phyloP scores from a whole-genome alignment of 2,113 vertebrate species.

The Leiothrix lutea region DNA sequence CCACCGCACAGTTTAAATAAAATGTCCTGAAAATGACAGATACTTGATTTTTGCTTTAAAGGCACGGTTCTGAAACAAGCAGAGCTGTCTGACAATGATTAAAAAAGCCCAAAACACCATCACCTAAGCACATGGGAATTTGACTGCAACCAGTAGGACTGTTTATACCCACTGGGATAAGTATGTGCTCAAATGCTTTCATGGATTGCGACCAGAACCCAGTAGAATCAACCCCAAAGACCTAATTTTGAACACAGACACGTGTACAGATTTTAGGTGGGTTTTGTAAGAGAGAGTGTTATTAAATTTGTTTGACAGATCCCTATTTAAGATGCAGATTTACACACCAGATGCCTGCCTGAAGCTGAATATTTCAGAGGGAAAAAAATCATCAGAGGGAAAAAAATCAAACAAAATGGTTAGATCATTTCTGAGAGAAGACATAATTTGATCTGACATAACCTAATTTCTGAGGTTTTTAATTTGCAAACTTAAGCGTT shows the following conservation, averaged over 20 bases:
- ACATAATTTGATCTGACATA: neutral
- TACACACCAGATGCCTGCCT: constrained; percentile 27
- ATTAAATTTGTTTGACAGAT: constrained; percentile 37
- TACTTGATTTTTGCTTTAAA: neutral
- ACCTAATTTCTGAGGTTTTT: neutral
- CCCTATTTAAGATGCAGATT: constrained; percentile 18
- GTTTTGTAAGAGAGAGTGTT: constrained; percentile 14
- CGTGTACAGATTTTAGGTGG: neutral
- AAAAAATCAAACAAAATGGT: neutral
- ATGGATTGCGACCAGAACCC: neutral
- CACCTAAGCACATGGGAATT: neutral
- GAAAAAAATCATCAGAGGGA: neutral
- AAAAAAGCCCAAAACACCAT: neutral
- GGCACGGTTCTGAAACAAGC: neutral
- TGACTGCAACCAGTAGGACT: neutral
- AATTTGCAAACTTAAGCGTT: neutral
- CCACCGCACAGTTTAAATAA: neutral
- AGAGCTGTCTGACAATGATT: neutral
- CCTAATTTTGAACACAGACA: neutral
- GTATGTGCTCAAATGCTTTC: neutral
- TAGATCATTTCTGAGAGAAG: constrained; percentile 7
- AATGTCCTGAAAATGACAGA: neutral
- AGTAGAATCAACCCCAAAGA: neutral
- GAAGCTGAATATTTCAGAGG: constrained; percentile 9
- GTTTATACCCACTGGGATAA: neutral